Conservation (phyloP, 2,797 vertebrate genomes). For the Chromis chromis region DNA sequence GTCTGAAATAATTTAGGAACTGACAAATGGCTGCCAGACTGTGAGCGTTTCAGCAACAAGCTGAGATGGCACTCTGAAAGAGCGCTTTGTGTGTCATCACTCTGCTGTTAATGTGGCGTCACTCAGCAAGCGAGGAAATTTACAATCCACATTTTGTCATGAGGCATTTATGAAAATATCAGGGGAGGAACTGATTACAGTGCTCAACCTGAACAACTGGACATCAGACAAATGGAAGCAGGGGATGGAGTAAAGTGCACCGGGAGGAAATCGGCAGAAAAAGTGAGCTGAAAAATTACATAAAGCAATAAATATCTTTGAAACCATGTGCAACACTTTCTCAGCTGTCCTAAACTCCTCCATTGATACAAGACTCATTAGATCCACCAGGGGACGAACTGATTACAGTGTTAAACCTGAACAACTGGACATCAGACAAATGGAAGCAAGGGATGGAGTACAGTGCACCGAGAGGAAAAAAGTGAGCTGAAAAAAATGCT, state of each 20-base stretch:
- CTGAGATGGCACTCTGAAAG: constrained; percentile 52
- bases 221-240: background rate
- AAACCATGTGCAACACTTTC: too few species aligned
- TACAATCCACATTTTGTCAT: background rate
- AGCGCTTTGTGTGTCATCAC: constrained; percentile 38
- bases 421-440: background rate
- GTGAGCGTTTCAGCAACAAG: constrained; percentile 39
- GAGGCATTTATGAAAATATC: background rate
- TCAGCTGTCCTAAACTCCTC: too few species aligned
- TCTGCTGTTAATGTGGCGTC: constrained; percentile 20
- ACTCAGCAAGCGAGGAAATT: constrained; percentile 10
- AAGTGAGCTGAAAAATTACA: background rate
- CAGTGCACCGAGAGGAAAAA: background rate
- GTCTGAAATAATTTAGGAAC: constrained; percentile 50
- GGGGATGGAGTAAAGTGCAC: background rate
- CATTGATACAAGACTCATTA: too few species aligned
- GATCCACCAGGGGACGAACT: background rate
- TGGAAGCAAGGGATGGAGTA: background rate
- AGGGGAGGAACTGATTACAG: background rate
- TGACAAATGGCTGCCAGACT: constrained; percentile 45
- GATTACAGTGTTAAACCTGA: background rate
- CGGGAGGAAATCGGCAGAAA: background rate
- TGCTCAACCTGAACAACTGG: background rate
- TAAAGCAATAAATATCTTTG: too few species aligned
- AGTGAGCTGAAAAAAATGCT: background rate